Base-by-base conservation (phyloP, 2,113 vertebrate species). In the Girardinichthys multiradiatus region DNA sequence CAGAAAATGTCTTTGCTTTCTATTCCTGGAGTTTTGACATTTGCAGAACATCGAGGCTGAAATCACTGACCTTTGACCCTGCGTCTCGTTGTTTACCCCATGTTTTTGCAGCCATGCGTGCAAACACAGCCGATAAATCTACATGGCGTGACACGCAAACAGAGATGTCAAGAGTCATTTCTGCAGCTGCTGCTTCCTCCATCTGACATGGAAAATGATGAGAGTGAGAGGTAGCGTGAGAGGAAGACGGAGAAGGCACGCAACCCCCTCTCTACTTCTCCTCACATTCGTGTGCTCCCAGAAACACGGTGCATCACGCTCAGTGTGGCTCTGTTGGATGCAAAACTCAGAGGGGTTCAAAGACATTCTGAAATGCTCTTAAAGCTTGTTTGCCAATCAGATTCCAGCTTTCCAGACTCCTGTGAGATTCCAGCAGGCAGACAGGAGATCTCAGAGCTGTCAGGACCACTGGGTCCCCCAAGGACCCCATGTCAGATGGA, bases 191-290 rank as follows among this genome's bases (percentile, higher is more conserved):
- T 0, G 33, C 48, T 33, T 11, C 68, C 67, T 66, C 27, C 80
- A 61, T 68, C 79, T 82, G 74, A 80, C 82, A 73, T 60, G 65
- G 39, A 2, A 29, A 75, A 71, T 54, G 70, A 57, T 7, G 17
- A 67, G 51, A 54, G 72, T 61, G 76, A 84, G 76, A 54, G 37
- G 74, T 78, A 70, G 80, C 80, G 72, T 85, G 83, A 83, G 77
- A 78, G 63, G 74, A 71, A 81, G 74, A 63, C 2, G 31, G 31
- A 33, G 42, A 45, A 17, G 42, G 39, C 82, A 83, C 61, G 82
- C 74, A 37, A 78, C 26, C 76, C 26, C 42, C 21, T 57, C 66
- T 62, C 71, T 28, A 19, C 35, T 10, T 35, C 33, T 35, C 35
- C 10, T 10, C 35, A 35, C 10, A 35, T 35, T 35, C 35, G 35